Base-by-base conservation (phyloP, 1,140 invertebrate species). In the Drosophila nasuta region DNA sequence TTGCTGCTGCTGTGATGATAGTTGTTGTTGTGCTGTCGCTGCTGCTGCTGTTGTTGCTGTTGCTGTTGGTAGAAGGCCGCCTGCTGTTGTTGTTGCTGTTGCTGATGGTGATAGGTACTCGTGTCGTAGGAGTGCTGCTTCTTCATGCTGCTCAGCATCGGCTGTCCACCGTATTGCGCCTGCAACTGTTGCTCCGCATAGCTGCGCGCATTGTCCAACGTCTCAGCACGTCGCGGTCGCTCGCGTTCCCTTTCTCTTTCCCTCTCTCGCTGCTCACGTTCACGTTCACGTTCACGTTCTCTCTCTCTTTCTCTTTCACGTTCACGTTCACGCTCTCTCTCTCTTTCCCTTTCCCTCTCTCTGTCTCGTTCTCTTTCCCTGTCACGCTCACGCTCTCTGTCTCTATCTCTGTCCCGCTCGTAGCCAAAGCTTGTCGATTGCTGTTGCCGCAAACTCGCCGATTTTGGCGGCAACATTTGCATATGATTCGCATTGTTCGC, bases 121-220 rank as follows among this genome's bases (percentile, higher is more conserved):
- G 75, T 89, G 59, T 92, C 91, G 57, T 92, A 92, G 69, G 83
- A 91, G 63, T 92, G 91, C 58, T 92, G 91, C 74, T 92, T 92
- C 52, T 91, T 91, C 70, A 91, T 81, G 67, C 79, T 71, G 67
- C 77, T 77, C 10, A 83, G 64, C 63, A 87, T 45, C 25, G 77
- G 54, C 66, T 76, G 82, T 17, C 46, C 69, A 5, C 63, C 65
- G 43, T 66, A 62, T 64, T 79, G 62, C 63, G 59, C 66, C 63
- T 79, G 66, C 73, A 91, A 80, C 28, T 92, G 70, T 64, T 91
- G 72, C 62, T 72, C 92, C 6, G 82, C 81, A 10, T 91, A 91
- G 52, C 85, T 90, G 25, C 87, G 81, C 3, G 87, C 88, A 79
- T 92, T 92, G 65, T 92, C 91, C n/a, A 92, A 59, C 7, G 88